A percentile compares a stretch with the other conserved stretches of the same genome.
Conservation (phyloP, 2,888 invertebrate species). For the Napeogenes sylphis region DNA sequence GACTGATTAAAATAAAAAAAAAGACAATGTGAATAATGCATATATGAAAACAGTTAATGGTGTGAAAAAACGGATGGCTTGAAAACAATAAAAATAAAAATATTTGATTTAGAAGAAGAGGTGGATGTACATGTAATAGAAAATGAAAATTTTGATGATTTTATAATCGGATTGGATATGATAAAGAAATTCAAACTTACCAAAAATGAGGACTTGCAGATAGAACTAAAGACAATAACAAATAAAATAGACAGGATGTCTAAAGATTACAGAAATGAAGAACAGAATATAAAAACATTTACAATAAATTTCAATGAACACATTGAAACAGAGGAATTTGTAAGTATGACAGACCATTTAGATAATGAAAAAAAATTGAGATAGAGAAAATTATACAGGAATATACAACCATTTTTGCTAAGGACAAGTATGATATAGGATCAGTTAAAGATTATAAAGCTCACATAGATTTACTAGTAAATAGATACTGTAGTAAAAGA, state of each 20-base stretch:
- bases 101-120: conserved; percentile 12
- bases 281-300: conserved; percentile 10
- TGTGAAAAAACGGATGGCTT: conserved; percentile 20
- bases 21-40: conserved; percentile 17
- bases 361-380: conserved; percentile 4
- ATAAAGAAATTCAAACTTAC: conserved; percentile 2
- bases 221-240: conserved; percentile 16
- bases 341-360: conserved; percentile 13
- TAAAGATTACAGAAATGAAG: conserved; percentile 11
- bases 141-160: conserved; percentile 18
- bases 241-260: conserved; percentile 14
- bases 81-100: conserved; percentile 21
- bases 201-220: conserved; percentile 21
- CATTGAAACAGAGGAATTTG: conserved; percentile 11
- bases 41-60: conserved; percentile 28
- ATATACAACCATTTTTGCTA: conserved; percentile 22
- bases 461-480: conserved; percentile 17
- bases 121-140: conserved; percentile 21
- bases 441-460: conserved; percentile 21
- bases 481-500: conserved; percentile 23
- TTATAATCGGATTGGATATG: conserved; percentile 13
- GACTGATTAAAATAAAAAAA: neutral
- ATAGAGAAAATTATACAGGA: conserved; percentile 13
- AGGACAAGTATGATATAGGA: conserved; percentile 23
- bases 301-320: conserved; percentile 19